Percentiles rank a stretch among this genome's conserved stretches.
Conservation (phyloP, 92 coral and sea anemone species). For the Phenganax subtilis region DNA sequence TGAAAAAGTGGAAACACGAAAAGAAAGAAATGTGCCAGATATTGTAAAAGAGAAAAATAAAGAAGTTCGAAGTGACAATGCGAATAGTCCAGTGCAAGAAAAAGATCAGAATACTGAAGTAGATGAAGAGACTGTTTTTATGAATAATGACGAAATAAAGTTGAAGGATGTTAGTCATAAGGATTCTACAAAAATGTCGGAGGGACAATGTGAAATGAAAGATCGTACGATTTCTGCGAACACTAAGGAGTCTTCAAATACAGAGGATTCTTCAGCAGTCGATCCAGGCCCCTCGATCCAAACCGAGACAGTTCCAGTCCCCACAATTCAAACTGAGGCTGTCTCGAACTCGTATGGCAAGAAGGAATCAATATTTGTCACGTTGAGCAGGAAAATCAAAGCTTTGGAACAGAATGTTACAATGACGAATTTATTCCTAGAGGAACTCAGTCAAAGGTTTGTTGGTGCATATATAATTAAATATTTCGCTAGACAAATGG, state of each 20-base stretch:
- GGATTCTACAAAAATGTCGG: not conserved
- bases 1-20: conserved; percentile 29
- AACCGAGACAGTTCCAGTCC: conserved; percentile 25
- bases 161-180: not conserved
- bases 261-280: conserved; percentile 50
- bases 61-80: not conserved
- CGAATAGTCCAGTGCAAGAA: not conserved
- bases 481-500: too few relatives aligned
- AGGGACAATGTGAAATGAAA: conserved; percentile 17
- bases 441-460: conserved; percentile 89
- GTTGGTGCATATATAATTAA: not conserved
- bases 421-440: conserved; percentile 85
- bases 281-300: conserved; percentile 29
- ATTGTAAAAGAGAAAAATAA: not conserved
- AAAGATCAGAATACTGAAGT: not conserved
- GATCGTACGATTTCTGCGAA: not conserved
- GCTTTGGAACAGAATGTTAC: conserved; percentile 91
- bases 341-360: conserved; percentile 50
- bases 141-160: not conserved
- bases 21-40: not conserved
- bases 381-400: conserved; percentile 93
- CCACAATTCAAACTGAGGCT: conserved; percentile 35
- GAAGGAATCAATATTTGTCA: conserved; percentile 93
- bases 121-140: not conserved
- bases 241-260: conserved; percentile 48